Evolutionary conservation across 2,797 vertebrate species (phyloP).

Genomic region (Trichosurus vulpecula): DNA sequence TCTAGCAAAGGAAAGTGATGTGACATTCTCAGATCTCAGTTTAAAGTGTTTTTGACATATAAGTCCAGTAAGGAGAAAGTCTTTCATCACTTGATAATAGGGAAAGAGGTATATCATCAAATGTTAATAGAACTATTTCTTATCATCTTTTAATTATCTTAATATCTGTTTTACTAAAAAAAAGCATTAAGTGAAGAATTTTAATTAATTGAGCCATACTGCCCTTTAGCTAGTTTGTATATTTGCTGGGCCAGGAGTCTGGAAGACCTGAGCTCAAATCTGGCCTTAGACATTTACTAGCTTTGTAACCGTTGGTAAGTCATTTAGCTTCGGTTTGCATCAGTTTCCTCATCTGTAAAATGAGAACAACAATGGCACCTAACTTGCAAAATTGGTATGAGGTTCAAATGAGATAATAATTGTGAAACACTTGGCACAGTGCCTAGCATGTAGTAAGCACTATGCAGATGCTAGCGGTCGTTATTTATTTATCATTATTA

Average conservation of each 20-base stretch:
- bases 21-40: constrained; percentile 35
- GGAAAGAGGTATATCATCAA: constrained; percentile 40
- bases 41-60: constrained; percentile 23
- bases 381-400: neutral
- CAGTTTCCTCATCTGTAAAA: neutral
- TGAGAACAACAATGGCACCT: neutral
- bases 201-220: constrained; percentile 16
- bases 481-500: neutral
- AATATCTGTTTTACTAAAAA: constrained; percentile 32
- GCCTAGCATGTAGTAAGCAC: neutral
- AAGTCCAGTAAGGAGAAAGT: constrained; percentile 32
- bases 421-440: neutral
- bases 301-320: neutral
- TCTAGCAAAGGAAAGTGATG: constrained; percentile 36
- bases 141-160: constrained; percentile 44
- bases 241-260: neutral
- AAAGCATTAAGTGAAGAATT: constrained; percentile 33
- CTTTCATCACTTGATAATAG: constrained; percentile 45
- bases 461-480: neutral
- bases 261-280: neutral
- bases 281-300: neutral
- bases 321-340: neutral
- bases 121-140: constrained; percentile 18
- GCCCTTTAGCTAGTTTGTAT: neutral
- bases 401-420: neutral